A percentile compares a stretch with the other conserved stretches of the same genome.
Evolutionary conservation across 2,113 vertebrate species (phyloP).

Genomic region (Chlorocebus sabaeus): DNA sequence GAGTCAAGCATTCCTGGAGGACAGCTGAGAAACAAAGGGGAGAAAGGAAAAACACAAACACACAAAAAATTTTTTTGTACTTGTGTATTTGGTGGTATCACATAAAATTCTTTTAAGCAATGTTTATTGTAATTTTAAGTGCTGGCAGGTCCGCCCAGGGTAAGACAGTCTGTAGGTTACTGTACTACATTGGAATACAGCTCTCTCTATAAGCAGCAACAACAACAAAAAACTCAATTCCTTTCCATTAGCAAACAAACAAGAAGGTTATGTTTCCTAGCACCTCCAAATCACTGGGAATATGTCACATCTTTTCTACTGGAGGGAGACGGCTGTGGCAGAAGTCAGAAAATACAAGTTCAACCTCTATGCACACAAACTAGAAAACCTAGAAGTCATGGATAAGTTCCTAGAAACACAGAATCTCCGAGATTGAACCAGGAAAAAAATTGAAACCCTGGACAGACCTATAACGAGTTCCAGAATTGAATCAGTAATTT

Average conservation of each 20-base stretch:
- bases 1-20: not conserved
- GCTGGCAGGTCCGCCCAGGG: not conserved
- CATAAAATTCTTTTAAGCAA: not conserved
- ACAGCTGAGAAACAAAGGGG: not conserved
- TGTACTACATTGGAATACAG: not conserved
- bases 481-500: too few relatives aligned
- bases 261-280: not conserved
- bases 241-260: not conserved
- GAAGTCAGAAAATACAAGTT: slow-evolving; percentile 6
- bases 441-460: too few relatives aligned
- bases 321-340: not conserved
- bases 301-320: not conserved
- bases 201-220: not conserved
- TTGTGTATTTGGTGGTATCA: not conserved
- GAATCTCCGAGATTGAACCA: too few relatives aligned
- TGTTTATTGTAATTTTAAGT: not conserved
- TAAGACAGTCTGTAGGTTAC: not conserved
- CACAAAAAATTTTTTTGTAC: too few relatives aligned
- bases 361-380: too few relatives aligned
- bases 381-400: too few relatives aligned
- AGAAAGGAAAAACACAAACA: not conserved
- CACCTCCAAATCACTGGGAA: not conserved
- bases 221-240: not conserved
- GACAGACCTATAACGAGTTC: too few relatives aligned
- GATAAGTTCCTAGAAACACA: too few relatives aligned